A percentile compares a stretch with the other conserved stretches of the same genome.
Evolutionary conservation across 2,113 vertebrate genomes (phyloP).

Genomic region (Dendropsophus ebraccatus): DNA sequence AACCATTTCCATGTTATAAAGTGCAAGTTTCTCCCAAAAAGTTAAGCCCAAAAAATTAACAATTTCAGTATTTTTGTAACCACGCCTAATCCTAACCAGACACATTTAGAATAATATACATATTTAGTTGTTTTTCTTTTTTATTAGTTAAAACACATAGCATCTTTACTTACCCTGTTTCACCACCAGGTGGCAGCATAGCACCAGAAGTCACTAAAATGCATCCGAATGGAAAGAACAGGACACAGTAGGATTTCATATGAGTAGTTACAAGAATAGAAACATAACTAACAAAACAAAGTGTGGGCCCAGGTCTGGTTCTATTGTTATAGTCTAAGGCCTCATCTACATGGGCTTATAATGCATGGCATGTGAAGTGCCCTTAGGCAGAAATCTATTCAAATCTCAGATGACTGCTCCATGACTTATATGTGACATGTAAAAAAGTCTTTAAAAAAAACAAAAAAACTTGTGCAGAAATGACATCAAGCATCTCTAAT

Average conservation of each 20-base stretch:
- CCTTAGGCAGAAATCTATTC: neutral
- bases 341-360: neutral
- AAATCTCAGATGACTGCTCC: neutral
- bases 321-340: neutral
- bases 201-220: neutral
- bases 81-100: too few relatives aligned
- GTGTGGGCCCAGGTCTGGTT: neutral
- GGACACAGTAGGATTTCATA: neutral
- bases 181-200: constrained; percentile 29
- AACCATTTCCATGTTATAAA: too few relatives aligned
- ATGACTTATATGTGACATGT: too few relatives aligned
- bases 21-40: too few relatives aligned
- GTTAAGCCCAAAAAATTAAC: too few relatives aligned
- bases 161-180: neutral
- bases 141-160: neutral
- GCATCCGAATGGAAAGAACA: neutral
- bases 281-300: neutral
- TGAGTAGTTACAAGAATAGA: neutral
- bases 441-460: too few relatives aligned
- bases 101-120: too few relatives aligned
- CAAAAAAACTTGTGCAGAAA: too few relatives aligned
- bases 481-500: too few relatives aligned
- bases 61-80: too few relatives aligned
- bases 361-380: neutral
- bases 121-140: too few relatives aligned